Percentiles rank a stretch among this genome's conserved stretches.
These are phyloP conservation scores for Cottus gobio DNA, from an alignment of 2,113 vertebrate species.

Conservation along the genomic window DNA sequence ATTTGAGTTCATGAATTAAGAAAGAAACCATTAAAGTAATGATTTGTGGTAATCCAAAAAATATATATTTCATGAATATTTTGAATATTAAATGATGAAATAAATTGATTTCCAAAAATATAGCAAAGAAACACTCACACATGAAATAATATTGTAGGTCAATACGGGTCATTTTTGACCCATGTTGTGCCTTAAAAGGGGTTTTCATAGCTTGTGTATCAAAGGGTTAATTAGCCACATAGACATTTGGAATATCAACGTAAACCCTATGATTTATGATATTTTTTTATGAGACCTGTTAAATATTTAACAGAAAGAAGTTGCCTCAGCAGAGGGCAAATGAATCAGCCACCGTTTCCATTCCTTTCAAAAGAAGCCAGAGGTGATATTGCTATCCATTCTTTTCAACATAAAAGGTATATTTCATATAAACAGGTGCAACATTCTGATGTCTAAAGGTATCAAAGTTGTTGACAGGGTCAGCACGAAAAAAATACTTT, in stretches of 20 bases:
- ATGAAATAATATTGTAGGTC: too few relatives aligned
- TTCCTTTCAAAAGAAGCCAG: conserved; percentile 10
- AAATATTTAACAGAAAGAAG: neutral
- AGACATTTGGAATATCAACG: neutral
- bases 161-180: too few relatives aligned
- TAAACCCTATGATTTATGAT: neutral
- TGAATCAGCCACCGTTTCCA: neutral
- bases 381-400: conserved; percentile 22
- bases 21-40: too few relatives aligned
- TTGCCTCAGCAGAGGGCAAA: conserved; percentile 12
- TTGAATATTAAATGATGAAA: too few relatives aligned
- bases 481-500: neutral
- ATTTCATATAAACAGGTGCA: conserved; percentile 4
- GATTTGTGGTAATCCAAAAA: too few relatives aligned
- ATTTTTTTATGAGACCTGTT: neutral
- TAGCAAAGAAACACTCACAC: too few relatives aligned
- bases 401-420: conserved; percentile 35
- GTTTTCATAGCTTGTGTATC: too few relatives aligned
- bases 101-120: too few relatives aligned
- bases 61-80: too few relatives aligned
- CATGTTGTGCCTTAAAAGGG: too few relatives aligned
- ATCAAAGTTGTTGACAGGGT: neutral
- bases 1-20: too few relatives aligned
- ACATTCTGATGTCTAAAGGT: neutral
- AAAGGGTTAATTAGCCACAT: conserved; percentile 26